These are phyloP conservation scores for Hirundo rustica DNA, from an alignment of 2,797 vertebrate species.

Conservation along the genomic window DNA sequence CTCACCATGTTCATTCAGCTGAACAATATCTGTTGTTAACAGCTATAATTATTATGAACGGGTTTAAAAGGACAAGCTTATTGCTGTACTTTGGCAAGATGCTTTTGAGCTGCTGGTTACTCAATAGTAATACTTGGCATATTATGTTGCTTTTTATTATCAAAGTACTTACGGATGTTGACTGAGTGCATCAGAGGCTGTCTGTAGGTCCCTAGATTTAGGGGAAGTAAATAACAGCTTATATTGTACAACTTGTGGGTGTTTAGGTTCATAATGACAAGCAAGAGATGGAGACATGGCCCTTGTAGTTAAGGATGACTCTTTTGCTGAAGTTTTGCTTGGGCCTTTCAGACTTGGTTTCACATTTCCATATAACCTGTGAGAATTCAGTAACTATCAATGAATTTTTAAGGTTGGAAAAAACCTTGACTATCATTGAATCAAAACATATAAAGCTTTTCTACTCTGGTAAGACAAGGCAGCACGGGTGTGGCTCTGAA, in stretches of 20 bases:
- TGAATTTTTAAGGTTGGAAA: background rate
- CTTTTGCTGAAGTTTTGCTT: background rate
- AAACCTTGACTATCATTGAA: background rate
- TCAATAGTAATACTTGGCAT: background rate
- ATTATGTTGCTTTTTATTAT: background rate
- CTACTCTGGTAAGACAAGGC: background rate
- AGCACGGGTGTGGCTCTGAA: background rate
- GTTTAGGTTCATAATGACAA: background rate
- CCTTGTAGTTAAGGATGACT: background rate
- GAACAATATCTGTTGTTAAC: slow-evolving; percentile 65
- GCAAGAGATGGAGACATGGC: background rate
- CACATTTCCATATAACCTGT: background rate
- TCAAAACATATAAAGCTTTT: background rate
- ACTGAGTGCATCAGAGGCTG: background rate
- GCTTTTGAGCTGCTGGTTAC: slow-evolving; percentile 32
- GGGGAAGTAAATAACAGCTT: background rate
- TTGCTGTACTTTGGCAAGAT: slow-evolving; percentile 37
- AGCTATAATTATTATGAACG: slow-evolving; percentile 68
- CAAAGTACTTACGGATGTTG: background rate
- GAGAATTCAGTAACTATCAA: background rate
- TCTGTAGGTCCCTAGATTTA: background rate
- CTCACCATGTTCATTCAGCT: slow-evolving; percentile 45
- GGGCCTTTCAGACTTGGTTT: background rate
- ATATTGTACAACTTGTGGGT: background rate
- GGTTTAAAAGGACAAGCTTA: slow-evolving; percentile 67